phyloP scores from a whole-genome alignment of 2,113 vertebrate genomes.

The Abramis brama region DNA sequence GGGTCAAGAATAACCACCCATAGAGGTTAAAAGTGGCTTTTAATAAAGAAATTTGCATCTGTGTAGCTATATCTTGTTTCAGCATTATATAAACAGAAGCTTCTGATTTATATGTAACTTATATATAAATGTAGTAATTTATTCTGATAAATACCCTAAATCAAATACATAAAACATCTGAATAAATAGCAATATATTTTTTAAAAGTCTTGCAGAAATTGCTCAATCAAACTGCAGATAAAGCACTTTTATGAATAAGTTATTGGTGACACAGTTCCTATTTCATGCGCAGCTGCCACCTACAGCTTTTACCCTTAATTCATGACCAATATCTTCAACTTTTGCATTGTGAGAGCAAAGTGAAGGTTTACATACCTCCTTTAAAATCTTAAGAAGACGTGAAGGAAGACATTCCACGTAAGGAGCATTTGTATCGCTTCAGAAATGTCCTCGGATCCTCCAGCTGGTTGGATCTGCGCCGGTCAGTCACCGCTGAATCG shows the following conservation, averaged over 20 bases:
- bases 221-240: background rate
- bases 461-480: background rate
- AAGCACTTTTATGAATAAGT: constrained; percentile 15
- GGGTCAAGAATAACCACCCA: background rate
- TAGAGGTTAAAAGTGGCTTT: background rate
- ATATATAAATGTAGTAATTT: background rate
- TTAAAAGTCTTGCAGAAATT: background rate
- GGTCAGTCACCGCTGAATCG: constrained; percentile 31
- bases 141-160: background rate
- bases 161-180: background rate
- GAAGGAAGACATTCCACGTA: background rate
- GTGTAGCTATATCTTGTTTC: background rate
- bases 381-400: background rate
- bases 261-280: constrained; percentile 17
- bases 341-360: background rate
- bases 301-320: background rate
- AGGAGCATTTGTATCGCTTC: background rate
- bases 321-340: background rate
- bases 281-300: constrained; percentile 3
- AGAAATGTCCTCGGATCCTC: constrained; percentile 2
- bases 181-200: background rate
- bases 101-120: background rate
- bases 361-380: constrained; percentile 22
- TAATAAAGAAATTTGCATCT: background rate
- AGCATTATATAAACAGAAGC: background rate